Evolutionary conservation across 2,113 vertebrate genomes (phyloP), one percentile per base, ranked within the genome.

Genomic region (Cranoglanis bouderius): DNA sequence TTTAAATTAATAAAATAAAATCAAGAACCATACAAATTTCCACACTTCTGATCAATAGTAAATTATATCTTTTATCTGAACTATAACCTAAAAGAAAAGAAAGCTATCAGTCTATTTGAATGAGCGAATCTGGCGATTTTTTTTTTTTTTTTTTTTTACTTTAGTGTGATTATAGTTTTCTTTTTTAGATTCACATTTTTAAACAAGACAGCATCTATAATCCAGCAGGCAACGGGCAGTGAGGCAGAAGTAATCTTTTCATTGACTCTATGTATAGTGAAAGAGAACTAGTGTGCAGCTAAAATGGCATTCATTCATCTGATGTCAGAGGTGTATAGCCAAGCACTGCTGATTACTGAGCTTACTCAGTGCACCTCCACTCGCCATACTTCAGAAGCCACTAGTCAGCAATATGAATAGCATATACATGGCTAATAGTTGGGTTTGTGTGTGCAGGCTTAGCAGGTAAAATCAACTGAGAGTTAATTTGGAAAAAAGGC

Each of bases 271-370:
- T 95, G 93, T 94, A 93, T 94, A 88, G 93, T 95, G 94, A 95
- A 96, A 94, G 95, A 93, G 87, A 90, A 88, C 91, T 92, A 91
- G 93, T 96, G 94, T 96, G 92, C 88, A 3, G 5, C 81, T 86
- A 90, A 90, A 93, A 94, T 92, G 93, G 92, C 90, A 87, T 92
- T 94, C 92, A 94, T 94, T 95, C 92, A 94, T 93, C 92, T 92
- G 77, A 90, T 93, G 92, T 93, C 90, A 92, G 90, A 87, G 63
- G 63, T 80, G 49, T 61, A 80, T 82, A 86, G 84, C 51, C 82
- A 38, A 78, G 83, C 35, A 80, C 26, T 85, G 63, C 57, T 92
- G 91, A 92, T 91, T 91, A 80, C 85, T 87, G n/a, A 65, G 19
- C 81, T 87, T 75, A 85, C 87, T 84, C 87, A 85, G 82, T 88